A percentile compares a stretch with the other conserved stretches of the same genome.
phyloP scores from a whole-genome alignment of 1,140 invertebrate species.

The Parapsyche elsis region DNA sequence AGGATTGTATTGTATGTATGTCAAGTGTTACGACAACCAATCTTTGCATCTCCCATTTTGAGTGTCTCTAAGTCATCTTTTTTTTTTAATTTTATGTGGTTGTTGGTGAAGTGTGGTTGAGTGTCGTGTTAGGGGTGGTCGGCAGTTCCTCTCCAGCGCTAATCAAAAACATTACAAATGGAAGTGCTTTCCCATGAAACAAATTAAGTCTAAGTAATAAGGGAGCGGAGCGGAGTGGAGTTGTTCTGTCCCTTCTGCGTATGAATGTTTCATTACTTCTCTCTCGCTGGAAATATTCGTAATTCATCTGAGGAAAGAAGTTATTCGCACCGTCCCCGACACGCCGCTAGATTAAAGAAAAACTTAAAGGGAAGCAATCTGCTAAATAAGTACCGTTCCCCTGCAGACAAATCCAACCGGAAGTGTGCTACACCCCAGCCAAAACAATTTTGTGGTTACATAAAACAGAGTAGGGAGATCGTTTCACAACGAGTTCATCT shows the following conservation, averaged over 20 bases:
- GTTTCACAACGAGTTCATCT: no score
- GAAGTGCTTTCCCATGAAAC: constrained; percentile 55
- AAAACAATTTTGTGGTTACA: no score
- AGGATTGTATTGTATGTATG: no score
- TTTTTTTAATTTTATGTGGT: not conserved
- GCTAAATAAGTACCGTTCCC: constrained; percentile 66
- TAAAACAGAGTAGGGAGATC: no score
- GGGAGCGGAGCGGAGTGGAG: constrained; percentile 30
- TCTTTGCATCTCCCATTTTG: no score
- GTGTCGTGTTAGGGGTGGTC: not conserved
- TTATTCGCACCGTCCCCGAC: constrained; percentile 51
- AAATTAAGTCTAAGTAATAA: constrained; percentile 56
- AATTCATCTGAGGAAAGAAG: constrained; percentile 56
- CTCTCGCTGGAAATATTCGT: constrained; percentile 54
- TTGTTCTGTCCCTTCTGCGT: constrained; percentile 50
- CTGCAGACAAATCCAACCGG: constrained; percentile 4
- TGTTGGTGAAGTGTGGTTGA: not conserved
- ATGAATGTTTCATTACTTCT: constrained; percentile 56
- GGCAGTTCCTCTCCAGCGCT: constrained; percentile 41
- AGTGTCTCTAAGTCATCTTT: no score
- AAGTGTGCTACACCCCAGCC: no score
- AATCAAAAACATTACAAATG: constrained; percentile 56
- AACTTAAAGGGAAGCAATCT: constrained; percentile 69
- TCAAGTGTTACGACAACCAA: no score
- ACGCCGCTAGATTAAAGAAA: constrained; percentile 67